Evolutionary conservation across 2,888 invertebrate genomes (phyloP).

Genomic region (Sericinus montela): DNA sequence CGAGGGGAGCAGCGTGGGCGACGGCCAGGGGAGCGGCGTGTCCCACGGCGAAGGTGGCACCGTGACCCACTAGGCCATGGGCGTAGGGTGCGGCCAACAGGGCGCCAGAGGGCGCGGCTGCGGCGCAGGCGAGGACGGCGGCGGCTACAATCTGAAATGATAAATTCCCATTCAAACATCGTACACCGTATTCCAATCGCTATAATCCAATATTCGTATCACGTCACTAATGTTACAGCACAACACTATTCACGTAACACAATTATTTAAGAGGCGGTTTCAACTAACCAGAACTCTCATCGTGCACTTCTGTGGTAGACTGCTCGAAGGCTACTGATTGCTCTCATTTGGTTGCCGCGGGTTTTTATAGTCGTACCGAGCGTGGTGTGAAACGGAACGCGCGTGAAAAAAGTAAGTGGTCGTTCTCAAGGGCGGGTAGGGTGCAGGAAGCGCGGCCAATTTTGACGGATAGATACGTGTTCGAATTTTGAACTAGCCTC

Average conservation of each 20-base stretch:
- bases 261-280: slow-evolving; percentile 25
- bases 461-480: slow-evolving; percentile 49
- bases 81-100: slow-evolving; percentile 56
- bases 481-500: slow-evolving; percentile 39
- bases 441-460: slow-evolving; percentile 67
- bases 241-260: slow-evolving; percentile 36
- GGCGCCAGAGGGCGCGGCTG: slow-evolving; percentile 61
- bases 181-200: slow-evolving; percentile 12
- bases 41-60: slow-evolving; percentile 21
- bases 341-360: slow-evolving; percentile 55
- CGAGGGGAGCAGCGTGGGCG: slow-evolving; percentile 40
- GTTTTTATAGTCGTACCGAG: slow-evolving; percentile 62
- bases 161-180: slow-evolving; percentile 30
- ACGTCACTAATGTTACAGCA: slow-evolving; percentile 27
- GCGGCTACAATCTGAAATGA: slow-evolving; percentile 76
- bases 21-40: slow-evolving; percentile 32
- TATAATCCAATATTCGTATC: slow-evolving; percentile 23
- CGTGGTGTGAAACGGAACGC: slow-evolving; percentile 59
- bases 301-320: slow-evolving; percentile 77
- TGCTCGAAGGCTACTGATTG: slow-evolving; percentile 77
- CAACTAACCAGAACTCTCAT: slow-evolving; percentile 76
- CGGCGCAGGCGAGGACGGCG: slow-evolving; percentile 70
- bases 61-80: slow-evolving; percentile 30
- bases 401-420: slow-evolving; percentile 72
- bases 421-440: slow-evolving; percentile 71